Evolutionary conservation across 2,113 vertebrate species (phyloP).

Genomic region (Pterocles gutturalis): DNA sequence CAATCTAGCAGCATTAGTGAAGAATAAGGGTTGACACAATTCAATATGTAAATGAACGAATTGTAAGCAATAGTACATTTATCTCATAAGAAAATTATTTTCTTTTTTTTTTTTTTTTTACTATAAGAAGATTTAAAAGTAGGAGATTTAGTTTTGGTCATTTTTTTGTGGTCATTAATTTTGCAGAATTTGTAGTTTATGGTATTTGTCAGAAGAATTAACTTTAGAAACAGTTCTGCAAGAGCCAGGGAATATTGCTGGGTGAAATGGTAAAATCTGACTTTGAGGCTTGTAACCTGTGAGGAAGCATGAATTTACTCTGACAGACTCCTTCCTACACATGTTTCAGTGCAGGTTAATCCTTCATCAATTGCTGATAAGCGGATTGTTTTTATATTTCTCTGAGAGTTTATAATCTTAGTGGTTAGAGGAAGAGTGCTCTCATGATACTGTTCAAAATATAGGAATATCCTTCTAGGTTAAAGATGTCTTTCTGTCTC

Average conservation of each 20-base stretch:
- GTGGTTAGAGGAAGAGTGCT: background rate
- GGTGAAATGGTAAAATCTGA: background rate
- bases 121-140: background rate
- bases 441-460: background rate
- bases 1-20: background rate
- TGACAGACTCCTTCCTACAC: background rate
- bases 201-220: background rate
- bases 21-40: background rate
- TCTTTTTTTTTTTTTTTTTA: no score
- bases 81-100: background rate
- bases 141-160: background rate
- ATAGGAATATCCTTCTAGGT: background rate
- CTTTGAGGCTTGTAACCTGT: background rate
- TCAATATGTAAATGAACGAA: fast-evolving
- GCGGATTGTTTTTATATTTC: background rate
- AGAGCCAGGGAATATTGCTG: background rate
- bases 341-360: background rate
- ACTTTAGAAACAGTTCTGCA: background rate
- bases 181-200: background rate
- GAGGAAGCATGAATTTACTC: background rate
- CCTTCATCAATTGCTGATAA: background rate
- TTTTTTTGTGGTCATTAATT: background rate
- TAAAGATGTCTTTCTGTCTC: background rate
- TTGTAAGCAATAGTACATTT: background rate
- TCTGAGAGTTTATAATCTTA: background rate